Percentiles rank a stretch among this genome's conserved stretches.
Evolutionary conservation across 2,113 vertebrate genomes (phyloP).

Genomic region (Alaudala cheleensis): DNA sequence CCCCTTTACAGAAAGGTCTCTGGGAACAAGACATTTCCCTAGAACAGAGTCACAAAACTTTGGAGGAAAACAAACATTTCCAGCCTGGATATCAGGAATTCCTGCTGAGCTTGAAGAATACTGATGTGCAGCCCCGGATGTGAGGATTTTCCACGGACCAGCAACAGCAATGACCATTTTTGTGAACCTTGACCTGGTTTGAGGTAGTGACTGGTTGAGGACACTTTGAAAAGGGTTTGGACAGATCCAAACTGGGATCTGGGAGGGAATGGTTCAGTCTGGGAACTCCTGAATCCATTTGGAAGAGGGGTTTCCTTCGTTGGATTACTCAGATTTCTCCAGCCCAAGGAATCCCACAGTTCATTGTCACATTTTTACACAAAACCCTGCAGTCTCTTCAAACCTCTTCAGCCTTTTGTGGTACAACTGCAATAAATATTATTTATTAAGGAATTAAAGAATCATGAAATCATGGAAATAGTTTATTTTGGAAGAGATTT

Average conservation of each 20-base stretch:
- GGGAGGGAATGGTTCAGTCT: neutral
- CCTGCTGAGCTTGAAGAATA: neutral
- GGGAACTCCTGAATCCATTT: neutral
- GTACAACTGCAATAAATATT: neutral
- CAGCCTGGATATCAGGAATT: neutral
- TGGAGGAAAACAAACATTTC: neutral
- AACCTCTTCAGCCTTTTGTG: neutral
- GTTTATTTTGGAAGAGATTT: neutral
- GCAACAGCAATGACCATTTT: fast-evolving
- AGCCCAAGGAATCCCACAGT: neutral
- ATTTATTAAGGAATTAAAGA: neutral
- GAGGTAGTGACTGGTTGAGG: neutral
- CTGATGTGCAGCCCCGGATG: neutral
- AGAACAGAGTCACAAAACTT: neutral
- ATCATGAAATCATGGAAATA: neutral
- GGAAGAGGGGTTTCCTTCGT: neutral
- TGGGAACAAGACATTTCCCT: neutral
- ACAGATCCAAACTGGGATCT: neutral
- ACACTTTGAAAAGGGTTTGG: neutral
- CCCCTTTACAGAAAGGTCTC: neutral
- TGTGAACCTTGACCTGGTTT: neutral
- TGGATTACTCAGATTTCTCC: neutral
- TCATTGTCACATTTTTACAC: neutral
- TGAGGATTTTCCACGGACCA: neutral
- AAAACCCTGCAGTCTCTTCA: neutral